These are phyloP conservation scores for Lophochroa leadbeateri DNA, from an alignment of 2,113 vertebrate genomes.

Conservation along the genomic window DNA sequence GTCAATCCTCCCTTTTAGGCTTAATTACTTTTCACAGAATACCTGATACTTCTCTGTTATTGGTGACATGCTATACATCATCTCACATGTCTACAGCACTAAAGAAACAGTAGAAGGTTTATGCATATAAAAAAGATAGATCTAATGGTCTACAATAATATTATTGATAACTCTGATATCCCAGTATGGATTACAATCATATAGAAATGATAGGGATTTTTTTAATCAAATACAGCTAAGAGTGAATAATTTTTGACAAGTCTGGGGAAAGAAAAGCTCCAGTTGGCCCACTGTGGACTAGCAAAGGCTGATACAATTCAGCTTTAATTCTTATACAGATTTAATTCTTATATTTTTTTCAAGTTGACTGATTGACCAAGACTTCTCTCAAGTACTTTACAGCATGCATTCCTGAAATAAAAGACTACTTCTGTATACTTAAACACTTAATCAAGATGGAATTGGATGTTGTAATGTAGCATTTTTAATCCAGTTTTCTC, in stretches of 20 bases:
- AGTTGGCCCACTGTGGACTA: not conserved
- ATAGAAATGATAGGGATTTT: not conserved
- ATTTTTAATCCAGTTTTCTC: not conserved
- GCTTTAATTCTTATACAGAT: not conserved
- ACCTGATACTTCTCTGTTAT: not conserved
- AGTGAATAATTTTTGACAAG: not conserved
- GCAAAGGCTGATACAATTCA: not conserved
- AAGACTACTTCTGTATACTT: not conserved
- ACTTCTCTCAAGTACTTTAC: not conserved
- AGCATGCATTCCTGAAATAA: not conserved
- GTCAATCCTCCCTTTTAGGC: not conserved
- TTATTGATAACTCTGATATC: not conserved
- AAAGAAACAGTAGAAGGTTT: not conserved
- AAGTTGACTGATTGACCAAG: not conserved
- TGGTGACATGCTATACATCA: not conserved
- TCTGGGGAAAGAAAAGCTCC: not conserved
- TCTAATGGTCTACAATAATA: not conserved
- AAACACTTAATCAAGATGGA: not conserved
- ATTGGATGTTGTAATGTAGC: not conserved
- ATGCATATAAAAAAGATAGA: not conserved
- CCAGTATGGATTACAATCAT: not conserved
- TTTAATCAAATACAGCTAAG: not conserved
- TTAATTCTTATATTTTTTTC: not conserved
- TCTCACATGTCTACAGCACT: not conserved
- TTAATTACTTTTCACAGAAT: not conserved